Percentiles rank a stretch among this genome's conserved stretches.
Evolutionary conservation across 2,888 invertebrate genomes (phyloP).

Genomic region (Atethmia centrago): DNA sequence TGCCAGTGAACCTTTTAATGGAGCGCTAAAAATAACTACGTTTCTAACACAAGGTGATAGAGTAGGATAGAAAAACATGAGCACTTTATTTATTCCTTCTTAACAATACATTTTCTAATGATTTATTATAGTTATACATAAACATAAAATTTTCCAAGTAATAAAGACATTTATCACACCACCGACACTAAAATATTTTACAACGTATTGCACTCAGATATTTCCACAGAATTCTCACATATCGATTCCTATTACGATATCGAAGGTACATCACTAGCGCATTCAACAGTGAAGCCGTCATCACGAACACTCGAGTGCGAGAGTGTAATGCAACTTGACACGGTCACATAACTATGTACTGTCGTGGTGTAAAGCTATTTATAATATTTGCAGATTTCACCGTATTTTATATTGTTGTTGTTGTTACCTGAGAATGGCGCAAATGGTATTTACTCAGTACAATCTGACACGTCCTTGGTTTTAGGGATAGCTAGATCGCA

Average conservation of each 20-base stretch:
- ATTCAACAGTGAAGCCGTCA: constrained; percentile 65
- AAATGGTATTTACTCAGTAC: background rate
- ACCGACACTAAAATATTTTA: background rate
- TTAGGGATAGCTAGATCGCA: background rate
- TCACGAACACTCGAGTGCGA: constrained; percentile 60
- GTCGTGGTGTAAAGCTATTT: constrained; percentile 46
- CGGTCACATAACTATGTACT: constrained; percentile 60
- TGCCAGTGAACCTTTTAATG: background rate
- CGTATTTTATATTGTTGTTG: background rate
- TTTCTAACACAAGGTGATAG: background rate
- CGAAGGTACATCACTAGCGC: constrained; percentile 56
- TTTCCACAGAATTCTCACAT: constrained; percentile 3
- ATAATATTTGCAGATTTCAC: constrained; percentile 28
- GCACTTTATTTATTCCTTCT: background rate
- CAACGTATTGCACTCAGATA: background rate
- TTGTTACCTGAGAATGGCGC: background rate
- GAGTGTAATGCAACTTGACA: constrained; percentile 70
- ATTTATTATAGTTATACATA: background rate
- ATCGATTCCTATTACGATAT: constrained; percentile 30
- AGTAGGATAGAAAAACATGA: background rate
- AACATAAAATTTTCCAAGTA: constrained; percentile 12
- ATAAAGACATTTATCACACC: constrained; percentile 11
- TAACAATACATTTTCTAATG: background rate
- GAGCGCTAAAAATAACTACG: background rate
- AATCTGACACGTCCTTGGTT: too few relatives aligned